Base-by-base conservation (phyloP, 2,888 invertebrate genomes). In the Encarsia formosa region DNA sequence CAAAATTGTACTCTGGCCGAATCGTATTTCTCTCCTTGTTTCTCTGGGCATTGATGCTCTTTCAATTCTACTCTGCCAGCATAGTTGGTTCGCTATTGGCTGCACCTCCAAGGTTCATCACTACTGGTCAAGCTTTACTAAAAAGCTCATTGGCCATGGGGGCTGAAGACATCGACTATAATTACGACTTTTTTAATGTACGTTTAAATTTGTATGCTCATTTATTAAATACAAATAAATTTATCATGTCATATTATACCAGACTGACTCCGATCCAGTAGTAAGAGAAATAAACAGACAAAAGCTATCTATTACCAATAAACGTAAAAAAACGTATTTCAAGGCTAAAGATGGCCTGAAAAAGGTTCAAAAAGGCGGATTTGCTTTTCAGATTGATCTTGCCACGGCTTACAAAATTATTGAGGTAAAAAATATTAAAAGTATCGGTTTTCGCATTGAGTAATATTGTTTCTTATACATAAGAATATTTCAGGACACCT, bases 381-480 rank as follows among this genome's bases (percentile, higher is more conserved):
- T 82, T 65, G 87, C 87, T 0, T 86, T 84, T 69, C 83, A 86
- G 62, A 79, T 84, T 5, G 86, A 87, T 68, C 81, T 80, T 1
- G 79, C 81, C 0, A 79, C 79, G 0, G 86, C 83, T 1, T 87
- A 87, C 68, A 81, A 83, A 54, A 80, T 86, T 20, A 85, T 87
- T 65, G 77, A 77, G 44, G 66, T 67, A 51, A 51, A 26, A 20
- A 34, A n/a, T n/a, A n/a, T n/a, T n/a, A n/a, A n/a, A n/a, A n/a
- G n/a, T n/a, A n/a, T n/a, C n/a, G n/a, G n/a, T n/a, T n/a, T n/a
- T n/a, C n/a, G n/a, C n/a, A n/a, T n/a, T n/a, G n/a, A n/a, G n/a
- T n/a, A n/a, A n/a, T n/a, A n/a, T n/a, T n/a, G n/a, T n/a, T n/a
- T n/a, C n/a, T n/a, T n/a, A n/a, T n/a, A n/a, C n/a, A n/a, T n/a